phyloP scores from a whole-genome alignment of 92 coral and sea anemone species.

The Epizoanthus rinbou region DNA sequence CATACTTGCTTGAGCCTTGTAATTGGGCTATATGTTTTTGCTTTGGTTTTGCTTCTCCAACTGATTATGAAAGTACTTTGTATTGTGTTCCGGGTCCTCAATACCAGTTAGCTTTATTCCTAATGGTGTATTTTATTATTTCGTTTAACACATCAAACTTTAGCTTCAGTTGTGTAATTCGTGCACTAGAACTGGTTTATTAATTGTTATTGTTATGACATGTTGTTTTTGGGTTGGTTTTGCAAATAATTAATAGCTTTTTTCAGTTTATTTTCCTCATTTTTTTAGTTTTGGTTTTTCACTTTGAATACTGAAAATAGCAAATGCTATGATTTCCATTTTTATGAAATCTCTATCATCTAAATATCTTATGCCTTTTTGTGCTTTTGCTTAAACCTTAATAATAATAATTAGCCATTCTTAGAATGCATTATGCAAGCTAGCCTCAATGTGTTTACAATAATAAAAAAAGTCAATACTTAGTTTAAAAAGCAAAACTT shows the following conservation, averaged over 20 bases:
- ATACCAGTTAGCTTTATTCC: constrained; percentile 47
- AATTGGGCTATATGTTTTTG: constrained; percentile 8
- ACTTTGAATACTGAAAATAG: constrained; percentile 16
- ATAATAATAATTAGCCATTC: no score
- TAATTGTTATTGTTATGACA: background rate
- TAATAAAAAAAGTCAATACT: no score
- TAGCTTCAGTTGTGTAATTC: constrained; percentile 3
- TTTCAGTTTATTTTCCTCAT: background rate
- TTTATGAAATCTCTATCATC: background rate
- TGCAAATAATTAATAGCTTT: background rate
- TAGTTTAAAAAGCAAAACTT: no score
- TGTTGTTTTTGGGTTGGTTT: background rate
- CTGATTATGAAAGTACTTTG: constrained; percentile 32
- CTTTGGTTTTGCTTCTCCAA: constrained; percentile 22
- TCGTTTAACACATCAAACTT: constrained; percentile 20
- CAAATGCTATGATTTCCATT: constrained; percentile 32
- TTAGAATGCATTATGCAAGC: no score
- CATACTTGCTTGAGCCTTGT: background rate
- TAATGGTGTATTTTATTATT: constrained; percentile 28
- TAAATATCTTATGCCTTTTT: no score
- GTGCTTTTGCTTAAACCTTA: no score
- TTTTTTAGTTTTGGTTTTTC: constrained; percentile 9
- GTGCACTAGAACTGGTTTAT: background rate
- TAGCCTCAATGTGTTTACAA: no score
- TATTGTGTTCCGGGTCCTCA: constrained; percentile 48